Base-by-base conservation (phyloP, 2,888 invertebrate species). In the Carpatolechia fugitivella region DNA sequence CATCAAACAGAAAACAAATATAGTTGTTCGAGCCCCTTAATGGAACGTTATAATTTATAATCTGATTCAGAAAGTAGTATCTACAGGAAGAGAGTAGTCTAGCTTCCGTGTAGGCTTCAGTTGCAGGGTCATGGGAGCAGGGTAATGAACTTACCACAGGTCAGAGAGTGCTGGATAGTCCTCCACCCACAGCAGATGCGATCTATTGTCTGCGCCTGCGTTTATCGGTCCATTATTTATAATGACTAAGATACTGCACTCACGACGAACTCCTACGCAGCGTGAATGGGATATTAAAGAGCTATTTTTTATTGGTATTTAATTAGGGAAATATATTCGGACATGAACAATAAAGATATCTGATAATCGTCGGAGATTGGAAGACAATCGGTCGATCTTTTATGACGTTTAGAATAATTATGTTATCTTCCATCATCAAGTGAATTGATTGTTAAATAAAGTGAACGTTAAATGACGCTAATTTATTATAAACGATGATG, bases 191-290 rank as follows among this genome's bases (percentile, higher is more conserved):
- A 60, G 59, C 54, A 60, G 73, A 71, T 71, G 70, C 69, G 68
- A 79, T 80, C 84, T 79, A 84, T 86, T 85, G 85, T 86, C 80
- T 69, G 68, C 41, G 63, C 59, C 67, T 40, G 40, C 7, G 72
- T 78, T 82, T 82, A 83, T 84, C 85, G 80, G 68, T 65, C 78
- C 79, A 84, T 86, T 85, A 86, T 80, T 86, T 85, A 83, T 82
- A 84, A 86, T 83, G 80, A 80, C 76, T 78, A 63, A 73, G 74
- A 77, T 76, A 72, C 74, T 75, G 74, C 77, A 74, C 78, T 77
- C 73, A 75, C 67, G 74, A 70, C 64, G 62, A 60, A 77, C 82
- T 68, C 86, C 85, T 79, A 85, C 85, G 75, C 78, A 44, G 36
- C 46, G 20, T 53, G 30, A 41, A 63, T 64, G 62, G 62, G 50